These are phyloP conservation scores for Tachypleus tridentatus DNA, from an alignment of 1,140 invertebrate species.

Conservation along the genomic window DNA sequence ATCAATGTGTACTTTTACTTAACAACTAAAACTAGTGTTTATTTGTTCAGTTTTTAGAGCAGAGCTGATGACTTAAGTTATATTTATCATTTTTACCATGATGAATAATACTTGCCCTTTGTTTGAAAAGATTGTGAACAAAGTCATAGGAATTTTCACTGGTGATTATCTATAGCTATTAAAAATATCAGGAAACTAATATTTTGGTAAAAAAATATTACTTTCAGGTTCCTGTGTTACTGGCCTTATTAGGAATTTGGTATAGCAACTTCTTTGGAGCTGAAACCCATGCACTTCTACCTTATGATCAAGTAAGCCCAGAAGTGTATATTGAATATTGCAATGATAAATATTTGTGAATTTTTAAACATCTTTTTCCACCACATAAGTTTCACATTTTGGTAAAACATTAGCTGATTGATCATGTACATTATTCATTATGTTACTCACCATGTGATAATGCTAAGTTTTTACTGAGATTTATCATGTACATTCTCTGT, in stretches of 20 bases:
- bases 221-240: slow-evolving; percentile 75
- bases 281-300: slow-evolving; percentile 90
- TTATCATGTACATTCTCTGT: too few relatives aligned
- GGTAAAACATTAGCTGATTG: too few relatives aligned
- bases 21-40: too few relatives aligned
- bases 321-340: not conserved
- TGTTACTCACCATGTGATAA: too few relatives aligned
- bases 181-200: not conserved
- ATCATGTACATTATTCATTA: too few relatives aligned
- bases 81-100: too few relatives aligned
- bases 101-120: too few relatives aligned
- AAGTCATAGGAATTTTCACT: not conserved
- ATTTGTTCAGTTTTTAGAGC: too few relatives aligned
- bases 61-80: too few relatives aligned
- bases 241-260: slow-evolving; percentile 92
- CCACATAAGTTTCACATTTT: too few relatives aligned
- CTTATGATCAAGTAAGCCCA: slow-evolving; percentile 65
- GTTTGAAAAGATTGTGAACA: slow-evolving; percentile 2
- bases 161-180: slow-evolving; percentile 2
- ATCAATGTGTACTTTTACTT: slow-evolving; percentile 5
- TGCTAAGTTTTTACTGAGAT: too few relatives aligned
- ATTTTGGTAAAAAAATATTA: slow-evolving; percentile 7
- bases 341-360: not conserved
- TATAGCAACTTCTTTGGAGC: slow-evolving; percentile 90
- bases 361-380: too few relatives aligned